Evolutionary conservation across 2,113 vertebrate genomes (phyloP), one percentile per base, ranked within the genome.

Genomic region (Catharus minimus): DNA sequence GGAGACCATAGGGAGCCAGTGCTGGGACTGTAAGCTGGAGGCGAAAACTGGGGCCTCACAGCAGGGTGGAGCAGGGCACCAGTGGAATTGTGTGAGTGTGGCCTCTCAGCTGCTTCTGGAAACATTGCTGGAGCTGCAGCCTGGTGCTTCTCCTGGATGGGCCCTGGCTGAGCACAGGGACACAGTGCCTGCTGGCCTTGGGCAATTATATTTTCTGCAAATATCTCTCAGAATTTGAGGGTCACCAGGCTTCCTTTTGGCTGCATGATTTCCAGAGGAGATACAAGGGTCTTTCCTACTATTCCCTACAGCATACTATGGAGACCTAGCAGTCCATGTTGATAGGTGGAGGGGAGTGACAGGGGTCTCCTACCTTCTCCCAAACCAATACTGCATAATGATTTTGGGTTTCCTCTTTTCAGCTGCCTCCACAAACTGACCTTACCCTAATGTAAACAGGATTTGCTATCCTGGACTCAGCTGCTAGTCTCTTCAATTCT

Each of bases 1-100:
- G 96, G 94, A 97, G 90, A 82, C 56, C 8, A 6, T 26, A 96
- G 95, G 80, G 80, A 97, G 92, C 73, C 76, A 66, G 67, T 82
- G 47, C 60, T 75, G 52, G 74, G 69, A n/a, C 71, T 84, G 66
- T 32, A 80, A 86, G 87, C 71, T 0, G 19, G 83, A 68, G 72
- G 69, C 2, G 26, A 92, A 86, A 93, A 55, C 86, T 89, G 93
- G 92, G 81, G 93, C 95, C 93, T 95, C 2, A 1, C 38, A 46
- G 82, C 74, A 47, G 86, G 88, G 91, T 88, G 20, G 75, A 68
- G 52, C 52, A 15, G 83, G 53, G 92, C 88, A 89, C 36, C 10
- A 0, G 30, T 0, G 3, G 36, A 3, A 56, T 13, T 18, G 39
- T 26, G 44, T 0, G 1, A 82, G 49, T 4, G 19, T 38, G 50